Percentiles rank a stretch among this genome's conserved stretches.
Evolutionary conservation across 64 coral and sea anemone species (phyloP).

Genomic region (Platygyra sinensis): DNA sequence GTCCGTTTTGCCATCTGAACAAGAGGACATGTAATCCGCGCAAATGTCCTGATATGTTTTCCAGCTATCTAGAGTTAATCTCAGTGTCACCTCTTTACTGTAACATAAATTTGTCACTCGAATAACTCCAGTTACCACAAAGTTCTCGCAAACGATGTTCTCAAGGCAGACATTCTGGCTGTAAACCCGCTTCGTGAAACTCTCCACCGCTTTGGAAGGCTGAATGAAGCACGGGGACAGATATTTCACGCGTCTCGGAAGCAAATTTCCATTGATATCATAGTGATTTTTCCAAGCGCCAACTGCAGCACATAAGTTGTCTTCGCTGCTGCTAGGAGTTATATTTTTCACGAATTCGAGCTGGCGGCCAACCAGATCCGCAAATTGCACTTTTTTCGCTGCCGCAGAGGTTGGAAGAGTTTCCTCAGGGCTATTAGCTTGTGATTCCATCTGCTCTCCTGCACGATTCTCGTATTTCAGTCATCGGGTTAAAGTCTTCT

Average conservation of each 20-base stretch:
- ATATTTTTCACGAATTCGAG: slow-evolving; percentile 58
- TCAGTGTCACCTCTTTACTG: slow-evolving; percentile 54
- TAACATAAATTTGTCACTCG: slow-evolving; percentile 59
- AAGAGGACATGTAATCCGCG: slow-evolving; percentile 66
- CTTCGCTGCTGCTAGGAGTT: slow-evolving; percentile 56
- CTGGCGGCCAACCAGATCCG: slow-evolving; percentile 32
- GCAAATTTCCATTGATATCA: slow-evolving; percentile 23
- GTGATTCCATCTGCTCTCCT: neutral
- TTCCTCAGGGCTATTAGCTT: neutral
- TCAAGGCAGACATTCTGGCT: slow-evolving; percentile 73
- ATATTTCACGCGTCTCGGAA: neutral
- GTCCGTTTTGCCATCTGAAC: slow-evolving; percentile 49
- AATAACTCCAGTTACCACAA: slow-evolving; percentile 59
- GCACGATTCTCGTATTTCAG: neutral
- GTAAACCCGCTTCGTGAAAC: slow-evolving; percentile 54
- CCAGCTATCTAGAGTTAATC: slow-evolving; percentile 59
- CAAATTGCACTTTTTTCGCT: slow-evolving; percentile 57
- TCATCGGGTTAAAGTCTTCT: neutral
- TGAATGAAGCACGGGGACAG: neutral
- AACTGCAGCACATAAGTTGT: slow-evolving; percentile 33
- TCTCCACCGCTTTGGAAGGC: slow-evolving; percentile 27
- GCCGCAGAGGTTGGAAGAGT: neutral
- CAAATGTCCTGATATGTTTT: slow-evolving; percentile 39
- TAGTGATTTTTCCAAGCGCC: neutral
- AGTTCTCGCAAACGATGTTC: slow-evolving; percentile 53